Base-by-base conservation (phyloP, 2,888 invertebrate species). In the Dryadula phaetusa region DNA sequence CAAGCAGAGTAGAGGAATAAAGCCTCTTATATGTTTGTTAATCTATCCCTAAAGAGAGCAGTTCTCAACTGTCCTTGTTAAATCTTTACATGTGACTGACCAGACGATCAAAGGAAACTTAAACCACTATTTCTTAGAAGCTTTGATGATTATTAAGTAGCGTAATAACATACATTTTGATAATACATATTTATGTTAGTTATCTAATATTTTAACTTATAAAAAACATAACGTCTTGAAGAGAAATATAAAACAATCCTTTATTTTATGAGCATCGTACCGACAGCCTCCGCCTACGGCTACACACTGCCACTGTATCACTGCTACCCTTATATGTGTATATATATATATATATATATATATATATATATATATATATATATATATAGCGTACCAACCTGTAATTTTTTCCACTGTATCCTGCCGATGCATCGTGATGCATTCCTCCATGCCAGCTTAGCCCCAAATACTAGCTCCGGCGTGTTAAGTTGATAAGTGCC, bases 341-440 rank as follows among this genome's bases (percentile, higher is more conserved):
- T n/a, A n/a, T n/a, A n/a, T n/a, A n/a, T n/a, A n/a, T n/a, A n/a
- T n/a, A n/a, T n/a, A n/a, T n/a, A n/a, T n/a, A n/a, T n/a, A n/a
- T n/a, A n/a, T n/a, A n/a, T n/a, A n/a, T n/a, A n/a, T n/a, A n/a
- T n/a, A n/a, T n/a, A n/a, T n/a, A n/a, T n/a, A n/a, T n/a, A n/a
- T n/a, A n/a, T n/a, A n/a, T n/a, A n/a, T n/a, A n/a, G n/a, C n/a
- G n/a, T n/a, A 6, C 84, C 86, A 82, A 98, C 98, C 94, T 98
- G 98, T 75, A 99, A 86, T 87, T 98, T 99, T 10, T 98, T 97
- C 99, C 99, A 99, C 81, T 99, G 98, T 82, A 99, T 99, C 74
- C 99, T 93, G 0, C 98, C 99, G 75, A 99, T 98, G 82, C 99
- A 99, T 62, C 98, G 93, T 0, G 96, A 95, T 0, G 98, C 96